These are phyloP conservation scores for Centropyge bicolor DNA, from an alignment of 2,797 vertebrate species.

Conservation along the genomic window DNA sequence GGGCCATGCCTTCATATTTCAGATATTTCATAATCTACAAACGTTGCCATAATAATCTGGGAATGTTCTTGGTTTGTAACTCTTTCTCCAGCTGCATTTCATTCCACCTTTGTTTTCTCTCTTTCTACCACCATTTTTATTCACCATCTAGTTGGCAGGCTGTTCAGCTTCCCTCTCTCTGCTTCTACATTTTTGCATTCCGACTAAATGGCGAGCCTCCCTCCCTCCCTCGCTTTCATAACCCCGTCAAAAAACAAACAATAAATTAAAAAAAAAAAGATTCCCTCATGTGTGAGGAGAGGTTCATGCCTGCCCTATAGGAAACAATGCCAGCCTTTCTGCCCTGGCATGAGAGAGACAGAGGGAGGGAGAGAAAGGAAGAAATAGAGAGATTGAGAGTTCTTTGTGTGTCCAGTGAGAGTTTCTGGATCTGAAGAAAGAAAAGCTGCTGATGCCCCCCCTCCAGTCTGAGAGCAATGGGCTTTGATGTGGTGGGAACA, in stretches of 20 bases:
- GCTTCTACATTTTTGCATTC: constrained; percentile 60
- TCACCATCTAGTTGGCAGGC: constrained; percentile 29
- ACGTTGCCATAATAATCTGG: background rate
- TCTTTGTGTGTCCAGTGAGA: constrained; percentile 54
- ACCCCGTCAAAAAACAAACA: constrained; percentile 29
- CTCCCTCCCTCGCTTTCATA: constrained; percentile 50
- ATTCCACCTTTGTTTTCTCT: background rate
- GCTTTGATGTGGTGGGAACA: constrained; percentile 52
- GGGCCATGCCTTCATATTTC: background rate
- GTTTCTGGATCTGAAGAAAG: constrained; percentile 44
- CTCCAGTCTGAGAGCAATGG: constrained; percentile 8
- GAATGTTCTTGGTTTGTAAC: too few relatives aligned
- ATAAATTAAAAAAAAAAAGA: constrained; percentile 7
- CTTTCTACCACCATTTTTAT: constrained; percentile 19
- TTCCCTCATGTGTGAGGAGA: constrained; percentile 66
- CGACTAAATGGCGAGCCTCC: constrained; percentile 38
- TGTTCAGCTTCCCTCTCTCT: constrained; percentile 24
- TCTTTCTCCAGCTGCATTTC: background rate
- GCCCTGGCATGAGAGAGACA: constrained; percentile 51
- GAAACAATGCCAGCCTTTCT: constrained; percentile 73
- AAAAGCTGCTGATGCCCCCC: constrained; percentile 27
- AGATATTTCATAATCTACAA: background rate
- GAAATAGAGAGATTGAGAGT: constrained; percentile 27
- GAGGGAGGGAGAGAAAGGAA: constrained; percentile 2
- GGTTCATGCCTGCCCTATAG: constrained; percentile 36